Evolutionary conservation across 2,888 invertebrate species (phyloP).

Genomic region (Oligia fasciuncula): DNA sequence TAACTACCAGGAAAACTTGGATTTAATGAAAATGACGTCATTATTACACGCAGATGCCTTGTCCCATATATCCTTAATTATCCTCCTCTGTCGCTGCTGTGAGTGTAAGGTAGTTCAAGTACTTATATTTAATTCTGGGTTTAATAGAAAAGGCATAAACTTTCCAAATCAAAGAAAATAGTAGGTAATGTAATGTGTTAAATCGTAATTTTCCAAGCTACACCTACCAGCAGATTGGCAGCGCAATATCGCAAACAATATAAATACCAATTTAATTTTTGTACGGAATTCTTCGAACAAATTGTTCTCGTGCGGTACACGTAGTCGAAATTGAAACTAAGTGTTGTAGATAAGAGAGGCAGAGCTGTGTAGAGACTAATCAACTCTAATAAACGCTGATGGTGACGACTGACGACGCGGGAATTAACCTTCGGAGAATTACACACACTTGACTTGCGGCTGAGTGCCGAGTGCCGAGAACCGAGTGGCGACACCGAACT

Average conservation of each 20-base stretch:
- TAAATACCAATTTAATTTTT: slow-evolving; percentile 50
- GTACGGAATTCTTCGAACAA: slow-evolving; percentile 55
- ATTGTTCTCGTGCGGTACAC: slow-evolving; percentile 53
- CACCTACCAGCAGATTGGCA: slow-evolving; percentile 33
- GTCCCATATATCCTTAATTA: background rate
- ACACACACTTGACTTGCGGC: slow-evolving; percentile 55
- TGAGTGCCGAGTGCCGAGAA: slow-evolving; percentile 25
- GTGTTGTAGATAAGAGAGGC: slow-evolving; percentile 64
- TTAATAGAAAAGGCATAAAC: background rate
- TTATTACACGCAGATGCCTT: background rate
- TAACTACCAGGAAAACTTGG: slow-evolving; percentile 29
- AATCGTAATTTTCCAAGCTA: slow-evolving; percentile 57
- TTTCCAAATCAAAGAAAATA: slow-evolving; percentile 28
- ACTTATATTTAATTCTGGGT: background rate
- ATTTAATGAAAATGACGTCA: slow-evolving; percentile 30
- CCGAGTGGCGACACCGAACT: slow-evolving; percentile 28
- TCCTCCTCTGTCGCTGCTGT: background rate
- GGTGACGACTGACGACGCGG: slow-evolving; percentile 67
- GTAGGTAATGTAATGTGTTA: slow-evolving; percentile 34
- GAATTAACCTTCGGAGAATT: slow-evolving; percentile 69
- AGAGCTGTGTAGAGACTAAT: slow-evolving; percentile 68
- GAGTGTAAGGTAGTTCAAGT: background rate
- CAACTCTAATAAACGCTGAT: slow-evolving; percentile 74
- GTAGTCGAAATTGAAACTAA: slow-evolving; percentile 65
- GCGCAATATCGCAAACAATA: slow-evolving; percentile 25